These are phyloP conservation scores for Pantherophis guttatus DNA, from an alignment of 2,113 vertebrate species.

Conservation along the genomic window DNA sequence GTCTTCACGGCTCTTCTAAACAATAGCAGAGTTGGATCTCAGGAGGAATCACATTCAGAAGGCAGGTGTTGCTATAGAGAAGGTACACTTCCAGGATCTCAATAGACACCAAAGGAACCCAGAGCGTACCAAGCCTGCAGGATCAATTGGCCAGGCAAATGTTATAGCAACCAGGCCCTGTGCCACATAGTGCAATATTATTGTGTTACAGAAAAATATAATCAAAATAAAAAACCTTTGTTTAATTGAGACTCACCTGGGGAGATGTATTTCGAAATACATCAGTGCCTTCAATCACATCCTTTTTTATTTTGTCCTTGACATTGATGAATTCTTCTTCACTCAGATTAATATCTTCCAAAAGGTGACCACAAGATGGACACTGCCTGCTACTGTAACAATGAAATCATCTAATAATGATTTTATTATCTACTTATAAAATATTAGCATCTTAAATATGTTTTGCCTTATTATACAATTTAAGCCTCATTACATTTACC, in stretches of 20 bases:
- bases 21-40: background rate
- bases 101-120: background rate
- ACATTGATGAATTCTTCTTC: constrained; percentile 83
- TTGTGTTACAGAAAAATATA: background rate
- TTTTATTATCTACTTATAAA: constrained; percentile 9
- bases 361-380: constrained; percentile 70
- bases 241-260: constrained; percentile 65
- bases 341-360: constrained; percentile 86
- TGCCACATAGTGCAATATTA: background rate
- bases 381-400: constrained; percentile 78
- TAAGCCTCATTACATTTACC: background rate
- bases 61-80: background rate
- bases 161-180: background rate
- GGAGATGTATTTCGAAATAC: constrained; percentile 90
- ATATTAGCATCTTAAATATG: constrained; percentile 1
- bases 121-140: background rate
- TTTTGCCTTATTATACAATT: background rate
- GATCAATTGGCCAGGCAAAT: background rate
- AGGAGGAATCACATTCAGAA: background rate
- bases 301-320: constrained; percentile 78
- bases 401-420: constrained; percentile 19
- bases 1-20: background rate
- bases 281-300: constrained; percentile 86
- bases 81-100: background rate
- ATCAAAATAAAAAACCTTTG: background rate